Conservation (phyloP, 1,140 invertebrate genomes). For the Dendroctonus ponderosae region DNA sequence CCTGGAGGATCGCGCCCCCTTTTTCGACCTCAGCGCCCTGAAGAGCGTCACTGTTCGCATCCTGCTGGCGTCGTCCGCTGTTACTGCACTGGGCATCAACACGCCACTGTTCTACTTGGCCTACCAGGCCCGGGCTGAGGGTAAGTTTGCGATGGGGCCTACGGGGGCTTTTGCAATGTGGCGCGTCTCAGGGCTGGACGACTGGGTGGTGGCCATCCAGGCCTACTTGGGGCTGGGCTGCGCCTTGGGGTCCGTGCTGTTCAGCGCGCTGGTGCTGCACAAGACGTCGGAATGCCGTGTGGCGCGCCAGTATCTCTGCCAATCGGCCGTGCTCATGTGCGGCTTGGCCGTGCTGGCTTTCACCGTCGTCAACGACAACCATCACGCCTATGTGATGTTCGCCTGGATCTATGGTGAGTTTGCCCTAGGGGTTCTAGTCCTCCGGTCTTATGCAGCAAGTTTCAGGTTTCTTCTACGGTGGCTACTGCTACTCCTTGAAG, state of each 20-base stretch:
- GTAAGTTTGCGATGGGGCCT: conserved; percentile 38
- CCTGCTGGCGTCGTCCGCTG: conserved; percentile 74
- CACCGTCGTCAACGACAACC: conserved; percentile 76
- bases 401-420: conserved; percentile 75
- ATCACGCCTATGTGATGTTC: conserved; percentile 77
- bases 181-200: conserved; percentile 53
- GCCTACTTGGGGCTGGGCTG: conserved; percentile 77
- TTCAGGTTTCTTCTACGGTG: conserved; percentile 76
- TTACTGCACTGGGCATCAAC: conserved; percentile 76
- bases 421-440: neutral
- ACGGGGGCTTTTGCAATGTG: neutral
- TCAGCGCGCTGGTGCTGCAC: conserved; percentile 78
- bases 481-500: conserved; percentile 84
- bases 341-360: conserved; percentile 77
- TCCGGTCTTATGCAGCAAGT: too few species aligned
- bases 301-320: conserved; percentile 79
- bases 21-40: conserved; percentile 83
- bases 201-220: conserved; percentile 70
- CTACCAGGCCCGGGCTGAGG: conserved; percentile 73
- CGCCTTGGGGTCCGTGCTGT: conserved; percentile 75
- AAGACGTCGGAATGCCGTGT: conserved; percentile 83
- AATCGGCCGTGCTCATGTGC: conserved; percentile 74
- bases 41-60: conserved; percentile 82
- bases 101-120: conserved; percentile 84
- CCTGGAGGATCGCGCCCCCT: conserved; percentile 73